Evolutionary conservation across 23 tunicate species (phyloP).

Genomic region (Styela plicata): DNA sequence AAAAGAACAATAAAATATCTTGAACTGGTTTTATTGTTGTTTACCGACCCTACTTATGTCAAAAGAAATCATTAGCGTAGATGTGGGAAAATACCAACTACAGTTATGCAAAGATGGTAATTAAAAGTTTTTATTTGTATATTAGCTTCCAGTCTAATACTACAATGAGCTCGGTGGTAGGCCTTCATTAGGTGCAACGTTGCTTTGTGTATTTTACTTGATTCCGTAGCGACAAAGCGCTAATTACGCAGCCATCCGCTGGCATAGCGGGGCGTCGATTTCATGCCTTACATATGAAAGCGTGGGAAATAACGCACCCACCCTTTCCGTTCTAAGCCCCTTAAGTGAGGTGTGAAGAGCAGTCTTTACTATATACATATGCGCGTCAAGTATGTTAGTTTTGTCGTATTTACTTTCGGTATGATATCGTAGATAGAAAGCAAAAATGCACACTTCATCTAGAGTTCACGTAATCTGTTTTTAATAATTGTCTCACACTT

Average conservation of each 20-base stretch:
- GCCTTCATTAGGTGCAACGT: neutral
- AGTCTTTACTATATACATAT: too few species aligned
- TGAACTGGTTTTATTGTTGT: too few species aligned
- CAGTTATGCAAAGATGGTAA: neutral
- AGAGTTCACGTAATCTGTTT: too few species aligned
- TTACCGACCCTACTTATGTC: too few species aligned
- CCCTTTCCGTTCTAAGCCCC: neutral
- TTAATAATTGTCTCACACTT: too few species aligned
- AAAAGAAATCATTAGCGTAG: neutral
- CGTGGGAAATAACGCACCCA: neutral
- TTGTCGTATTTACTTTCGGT: too few species aligned
- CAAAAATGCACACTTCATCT: too few species aligned
- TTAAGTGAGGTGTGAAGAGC: neutral
- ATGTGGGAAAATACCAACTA: neutral
- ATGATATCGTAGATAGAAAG: too few species aligned
- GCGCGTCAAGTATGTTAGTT: too few species aligned
- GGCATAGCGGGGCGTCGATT: neutral
- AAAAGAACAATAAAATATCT: too few species aligned
- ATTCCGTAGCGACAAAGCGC: neutral
- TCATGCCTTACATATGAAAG: neutral
- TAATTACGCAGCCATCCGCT: neutral
- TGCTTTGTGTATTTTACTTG: neutral
- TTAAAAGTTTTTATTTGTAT: neutral
- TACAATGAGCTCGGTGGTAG: neutral
- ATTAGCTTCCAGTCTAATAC: neutral